phyloP scores from a whole-genome alignment of 2,113 vertebrate species.

The Catharus bicknelli region DNA sequence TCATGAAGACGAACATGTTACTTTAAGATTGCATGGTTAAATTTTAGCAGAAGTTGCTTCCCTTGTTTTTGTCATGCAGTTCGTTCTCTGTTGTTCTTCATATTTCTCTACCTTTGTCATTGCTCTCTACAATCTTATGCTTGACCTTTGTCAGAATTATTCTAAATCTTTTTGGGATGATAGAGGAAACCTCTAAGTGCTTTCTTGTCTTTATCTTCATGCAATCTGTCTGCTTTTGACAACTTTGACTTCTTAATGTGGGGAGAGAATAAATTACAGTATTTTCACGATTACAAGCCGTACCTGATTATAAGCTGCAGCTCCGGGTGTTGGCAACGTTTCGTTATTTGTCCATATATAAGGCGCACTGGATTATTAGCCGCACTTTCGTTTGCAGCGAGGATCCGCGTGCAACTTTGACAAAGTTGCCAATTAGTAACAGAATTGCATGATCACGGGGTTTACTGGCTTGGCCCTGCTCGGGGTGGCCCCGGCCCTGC shows the following conservation, averaged over 20 bases:
- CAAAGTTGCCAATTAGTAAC: too few relatives aligned
- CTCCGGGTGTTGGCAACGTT: too few relatives aligned
- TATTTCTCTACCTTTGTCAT: not conserved
- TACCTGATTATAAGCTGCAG: too few relatives aligned
- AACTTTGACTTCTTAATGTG: not conserved
- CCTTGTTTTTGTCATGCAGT: not conserved
- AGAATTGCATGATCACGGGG: too few relatives aligned
- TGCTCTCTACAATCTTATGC: not conserved
- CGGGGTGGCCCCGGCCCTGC: too few relatives aligned
- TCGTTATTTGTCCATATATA: too few relatives aligned
- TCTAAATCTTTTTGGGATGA: not conserved
- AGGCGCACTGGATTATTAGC: too few relatives aligned
- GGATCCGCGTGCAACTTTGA: too few relatives aligned
- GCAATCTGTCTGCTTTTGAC: not conserved
- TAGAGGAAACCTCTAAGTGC: not conserved
- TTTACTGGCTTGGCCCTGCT: too few relatives aligned
- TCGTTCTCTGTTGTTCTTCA: accelerated
- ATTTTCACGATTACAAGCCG: too few relatives aligned
- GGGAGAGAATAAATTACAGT: not conserved
- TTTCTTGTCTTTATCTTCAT: not conserved
- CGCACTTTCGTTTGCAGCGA: too few relatives aligned
- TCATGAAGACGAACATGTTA: not conserved
- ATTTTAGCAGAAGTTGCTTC: not conserved
- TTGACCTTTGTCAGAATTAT: not conserved
- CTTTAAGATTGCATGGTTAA: not conserved